Evolutionary conservation across 2,797 vertebrate genomes (phyloP).

Genomic region (Rhadinocentrus ornatus): DNA sequence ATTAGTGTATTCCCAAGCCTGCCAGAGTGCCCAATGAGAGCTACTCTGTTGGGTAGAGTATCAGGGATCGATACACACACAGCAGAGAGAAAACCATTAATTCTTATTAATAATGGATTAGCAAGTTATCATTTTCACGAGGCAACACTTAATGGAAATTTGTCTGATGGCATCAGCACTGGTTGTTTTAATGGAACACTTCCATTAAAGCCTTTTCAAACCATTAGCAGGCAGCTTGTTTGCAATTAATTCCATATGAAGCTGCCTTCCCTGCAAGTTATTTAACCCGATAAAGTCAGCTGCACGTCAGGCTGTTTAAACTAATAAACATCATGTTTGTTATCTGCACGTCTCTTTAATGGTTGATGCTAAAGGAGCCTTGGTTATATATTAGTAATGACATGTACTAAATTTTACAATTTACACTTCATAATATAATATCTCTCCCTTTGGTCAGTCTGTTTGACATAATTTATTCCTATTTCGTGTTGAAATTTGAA

Average conservation of each 20-base stretch:
- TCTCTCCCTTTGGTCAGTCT: not conserved
- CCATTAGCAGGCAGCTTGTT: slow-evolving; percentile 81
- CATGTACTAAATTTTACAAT: slow-evolving; percentile 14
- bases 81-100: slow-evolving; percentile 80
- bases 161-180: slow-evolving; percentile 79
- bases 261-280: slow-evolving; percentile 76
- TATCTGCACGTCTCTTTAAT: slow-evolving; percentile 59
- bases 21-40: slow-evolving; percentile 69
- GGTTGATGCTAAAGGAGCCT: slow-evolving; percentile 29
- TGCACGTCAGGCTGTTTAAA: slow-evolving; percentile 78
- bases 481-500: slow-evolving; percentile 3
- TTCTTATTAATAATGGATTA: slow-evolving; percentile 87
- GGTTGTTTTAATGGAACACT: slow-evolving; percentile 80
- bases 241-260: slow-evolving; percentile 83
- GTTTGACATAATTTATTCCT: not conserved
- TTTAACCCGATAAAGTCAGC: slow-evolving; percentile 78
- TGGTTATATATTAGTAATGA: slow-evolving; percentile 26
- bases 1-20: slow-evolving; percentile 76
- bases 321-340: slow-evolving; percentile 68
- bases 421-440: not conserved
- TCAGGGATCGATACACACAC: slow-evolving; percentile 78
- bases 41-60: slow-evolving; percentile 74
- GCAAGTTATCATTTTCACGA: slow-evolving; percentile 82
- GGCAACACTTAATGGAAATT: slow-evolving; percentile 80
- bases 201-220: slow-evolving; percentile 81